Conservation (phyloP, 2,888 invertebrate genomes). For the Tinea trinotella region DNA sequence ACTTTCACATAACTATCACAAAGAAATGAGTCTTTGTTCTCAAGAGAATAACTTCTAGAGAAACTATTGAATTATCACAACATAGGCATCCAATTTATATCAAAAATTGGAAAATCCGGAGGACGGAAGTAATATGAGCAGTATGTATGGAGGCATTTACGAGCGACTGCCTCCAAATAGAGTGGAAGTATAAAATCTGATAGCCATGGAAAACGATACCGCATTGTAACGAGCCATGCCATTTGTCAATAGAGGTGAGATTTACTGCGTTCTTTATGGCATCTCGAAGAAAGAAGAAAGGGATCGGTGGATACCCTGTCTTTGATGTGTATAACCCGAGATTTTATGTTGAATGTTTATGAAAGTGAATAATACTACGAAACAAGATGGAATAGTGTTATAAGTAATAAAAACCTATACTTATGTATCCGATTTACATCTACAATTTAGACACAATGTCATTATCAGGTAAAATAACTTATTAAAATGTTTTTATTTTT, state of each 20-base stretch:
- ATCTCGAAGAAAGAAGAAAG: slow-evolving; percentile 23
- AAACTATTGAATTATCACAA: not conserved
- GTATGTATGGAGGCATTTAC: slow-evolving; percentile 27
- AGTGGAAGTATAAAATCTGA: slow-evolving; percentile 42
- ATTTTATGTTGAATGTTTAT: slow-evolving; percentile 30
- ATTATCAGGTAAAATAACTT: too few species aligned
- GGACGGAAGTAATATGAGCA: not conserved
- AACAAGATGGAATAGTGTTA: not conserved
- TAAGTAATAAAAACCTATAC: not conserved
- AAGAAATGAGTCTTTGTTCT: too few species aligned
- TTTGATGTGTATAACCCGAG: slow-evolving; percentile 38
- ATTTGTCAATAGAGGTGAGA: slow-evolving; percentile 53
- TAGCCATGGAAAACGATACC: slow-evolving; percentile 42
- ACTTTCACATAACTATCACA: too few species aligned
- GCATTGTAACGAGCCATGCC: slow-evolving; percentile 46
- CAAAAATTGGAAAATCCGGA: not conserved
- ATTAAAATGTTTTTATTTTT: too few species aligned
- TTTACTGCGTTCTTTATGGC: slow-evolving; percentile 48
- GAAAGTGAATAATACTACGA: not conserved
- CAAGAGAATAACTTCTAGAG: not conserved
- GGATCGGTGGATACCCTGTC: slow-evolving; percentile 26
- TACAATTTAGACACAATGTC: too few species aligned
- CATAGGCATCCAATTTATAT: not conserved
- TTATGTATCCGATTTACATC: too few species aligned
- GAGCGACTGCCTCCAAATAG: slow-evolving; percentile 34